These are phyloP conservation scores for Ricordea florida DNA, from an alignment of 92 coral and sea anemone species.

Conservation along the genomic window DNA sequence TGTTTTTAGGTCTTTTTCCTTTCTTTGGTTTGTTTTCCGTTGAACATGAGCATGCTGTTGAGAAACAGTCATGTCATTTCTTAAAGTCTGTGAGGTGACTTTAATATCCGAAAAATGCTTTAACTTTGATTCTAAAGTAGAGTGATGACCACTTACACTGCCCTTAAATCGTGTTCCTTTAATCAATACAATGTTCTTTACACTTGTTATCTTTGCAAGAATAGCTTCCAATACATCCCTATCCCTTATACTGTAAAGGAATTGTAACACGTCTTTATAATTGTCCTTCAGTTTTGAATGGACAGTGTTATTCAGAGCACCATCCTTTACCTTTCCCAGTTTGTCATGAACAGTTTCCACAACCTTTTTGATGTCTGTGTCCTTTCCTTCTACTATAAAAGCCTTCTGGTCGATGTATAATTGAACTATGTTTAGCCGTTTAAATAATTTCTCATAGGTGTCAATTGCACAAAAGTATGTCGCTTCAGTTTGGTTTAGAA, in stretches of 20 bases:
- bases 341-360: not conserved
- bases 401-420: slow-evolving; percentile 43
- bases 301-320: not conserved
- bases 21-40: not conserved
- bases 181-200: slow-evolving; percentile 25
- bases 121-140: not conserved
- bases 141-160: not conserved
- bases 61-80: slow-evolving; percentile 39
- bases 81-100: not conserved
- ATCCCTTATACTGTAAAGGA: slow-evolving; percentile 45
- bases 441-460: slow-evolving; percentile 36
- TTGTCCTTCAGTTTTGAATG: slow-evolving; percentile 4
- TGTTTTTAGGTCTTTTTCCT: not conserved
- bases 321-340: not conserved
- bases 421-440: slow-evolving; percentile 22
- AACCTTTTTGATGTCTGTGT: not conserved
- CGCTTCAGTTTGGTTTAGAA: not conserved
- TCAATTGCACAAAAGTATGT: slow-evolving; percentile 21
- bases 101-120: not conserved
- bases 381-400: slow-evolving; percentile 33
- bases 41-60: slow-evolving; percentile 36
- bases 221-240: slow-evolving; percentile 51
- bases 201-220: slow-evolving; percentile 48
- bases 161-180: slow-evolving; percentile 30
- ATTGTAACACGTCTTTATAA: slow-evolving; percentile 10